phyloP scores from a whole-genome alignment of 2,113 vertebrate species.

The Lichenostomus cassidix region DNA sequence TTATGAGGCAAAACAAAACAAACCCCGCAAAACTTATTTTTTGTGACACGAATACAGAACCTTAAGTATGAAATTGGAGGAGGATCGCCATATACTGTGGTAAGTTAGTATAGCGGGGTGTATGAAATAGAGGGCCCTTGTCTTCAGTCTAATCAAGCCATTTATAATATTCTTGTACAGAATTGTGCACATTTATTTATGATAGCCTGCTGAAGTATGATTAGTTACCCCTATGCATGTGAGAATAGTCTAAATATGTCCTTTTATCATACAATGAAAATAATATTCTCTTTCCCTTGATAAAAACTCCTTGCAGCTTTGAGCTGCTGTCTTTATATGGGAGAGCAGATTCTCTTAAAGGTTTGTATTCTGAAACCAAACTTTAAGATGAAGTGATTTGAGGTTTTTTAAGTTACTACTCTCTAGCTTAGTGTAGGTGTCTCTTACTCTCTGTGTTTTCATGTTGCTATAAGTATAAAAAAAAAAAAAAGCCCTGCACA shows the following conservation, averaged over 20 bases:
- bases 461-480: conserved; percentile 2
- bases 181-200: conserved; percentile 1
- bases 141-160: neutral
- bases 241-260: neutral
- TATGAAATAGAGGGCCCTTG: neutral
- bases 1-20: neutral
- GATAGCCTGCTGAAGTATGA: neutral
- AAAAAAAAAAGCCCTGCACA: neutral
- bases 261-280: neutral
- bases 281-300: neutral
- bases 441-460: conserved; percentile 24
- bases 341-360: neutral
- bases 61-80: neutral
- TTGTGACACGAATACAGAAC: neutral
- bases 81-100: neutral
- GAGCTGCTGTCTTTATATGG: neutral
- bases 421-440: neutral
- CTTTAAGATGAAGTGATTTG: neutral
- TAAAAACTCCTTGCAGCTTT: neutral
- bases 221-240: neutral
- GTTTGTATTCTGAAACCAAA: neutral
- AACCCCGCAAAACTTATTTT: neutral
- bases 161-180: neutral
- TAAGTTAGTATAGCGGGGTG: neutral
- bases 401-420: conserved; percentile 13